Evolutionary conservation across 2,113 vertebrate species (phyloP).

Genomic region (Eira barbara): DNA sequence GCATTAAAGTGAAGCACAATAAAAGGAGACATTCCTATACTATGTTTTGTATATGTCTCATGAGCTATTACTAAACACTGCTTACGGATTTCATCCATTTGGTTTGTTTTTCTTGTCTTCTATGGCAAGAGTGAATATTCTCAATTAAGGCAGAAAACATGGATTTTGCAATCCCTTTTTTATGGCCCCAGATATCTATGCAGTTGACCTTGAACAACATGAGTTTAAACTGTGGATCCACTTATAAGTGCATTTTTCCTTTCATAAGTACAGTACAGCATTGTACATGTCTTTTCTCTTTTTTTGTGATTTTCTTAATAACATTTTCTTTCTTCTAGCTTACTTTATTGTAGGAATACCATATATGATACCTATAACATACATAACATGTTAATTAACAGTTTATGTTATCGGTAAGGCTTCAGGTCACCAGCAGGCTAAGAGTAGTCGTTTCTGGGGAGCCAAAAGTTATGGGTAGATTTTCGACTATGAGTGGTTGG

Average conservation of each 20-base stretch:
- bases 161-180: not conserved
- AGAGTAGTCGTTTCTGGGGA: not conserved
- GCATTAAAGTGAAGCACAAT: not conserved
- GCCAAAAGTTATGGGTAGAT: not conserved
- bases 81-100: not conserved
- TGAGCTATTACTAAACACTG: not conserved
- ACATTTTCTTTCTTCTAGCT: not conserved
- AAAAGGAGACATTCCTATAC: not conserved
- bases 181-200: not conserved
- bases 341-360: not conserved
- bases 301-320: not conserved
- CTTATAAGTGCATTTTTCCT: not conserved
- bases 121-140: not conserved
- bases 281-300: not conserved
- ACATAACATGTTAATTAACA: not conserved
- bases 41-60: not conserved
- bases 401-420: not conserved
- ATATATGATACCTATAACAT: not conserved
- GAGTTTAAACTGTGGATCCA: not conserved
- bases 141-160: not conserved
- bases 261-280: not conserved
- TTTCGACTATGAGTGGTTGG: not conserved
- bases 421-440: not conserved
- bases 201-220: not conserved
- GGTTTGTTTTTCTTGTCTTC: not conserved